phyloP scores from a whole-genome alignment of 2,888 invertebrate genomes.

The Cosmia trapezina region DNA sequence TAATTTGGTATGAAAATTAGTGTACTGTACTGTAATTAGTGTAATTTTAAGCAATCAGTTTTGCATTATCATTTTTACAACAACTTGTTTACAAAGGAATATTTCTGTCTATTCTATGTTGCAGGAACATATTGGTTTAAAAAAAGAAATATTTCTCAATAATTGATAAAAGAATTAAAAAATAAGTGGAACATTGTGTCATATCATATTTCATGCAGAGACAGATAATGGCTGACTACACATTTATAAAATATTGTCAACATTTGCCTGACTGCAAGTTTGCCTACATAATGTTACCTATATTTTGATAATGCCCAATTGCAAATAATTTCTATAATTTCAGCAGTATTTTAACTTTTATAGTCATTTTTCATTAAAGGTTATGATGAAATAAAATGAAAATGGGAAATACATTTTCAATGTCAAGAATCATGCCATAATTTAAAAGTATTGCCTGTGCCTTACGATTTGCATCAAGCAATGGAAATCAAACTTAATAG shows the following conservation, averaged over 20 bases:
- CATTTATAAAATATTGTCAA: constrained; percentile 20
- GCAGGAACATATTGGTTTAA: constrained; percentile 5
- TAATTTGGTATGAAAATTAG: constrained; percentile 41
- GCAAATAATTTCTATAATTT: constrained; percentile 6
- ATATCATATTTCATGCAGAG: constrained; percentile 52
- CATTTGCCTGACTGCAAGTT: constrained; percentile 19
- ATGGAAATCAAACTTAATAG: constrained; percentile 14
- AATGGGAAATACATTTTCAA: constrained; percentile 13
- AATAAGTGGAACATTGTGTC: constrained; percentile 16
- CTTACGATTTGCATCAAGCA: constrained; percentile 23
- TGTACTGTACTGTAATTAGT: no score
- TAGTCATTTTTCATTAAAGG: neutral
- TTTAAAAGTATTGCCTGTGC: constrained; percentile 26
- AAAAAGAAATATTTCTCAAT: constrained; percentile 10
- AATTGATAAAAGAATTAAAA: constrained; percentile 6
- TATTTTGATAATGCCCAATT: constrained; percentile 2
- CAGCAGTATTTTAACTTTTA: neutral
- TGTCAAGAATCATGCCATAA: constrained; percentile 42
- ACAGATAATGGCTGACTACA: constrained; percentile 6
- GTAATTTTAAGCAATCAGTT: constrained; percentile 38
- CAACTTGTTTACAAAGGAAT: constrained; percentile 28
- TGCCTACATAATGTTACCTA: neutral
- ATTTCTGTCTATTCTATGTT: neutral
- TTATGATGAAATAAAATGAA: constrained; percentile 8
- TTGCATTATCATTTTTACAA: constrained; percentile 39